Percentiles rank a stretch among this genome's conserved stretches.
phyloP scores from a whole-genome alignment of 2,113 vertebrate species.

The Carollia perspicillata region DNA sequence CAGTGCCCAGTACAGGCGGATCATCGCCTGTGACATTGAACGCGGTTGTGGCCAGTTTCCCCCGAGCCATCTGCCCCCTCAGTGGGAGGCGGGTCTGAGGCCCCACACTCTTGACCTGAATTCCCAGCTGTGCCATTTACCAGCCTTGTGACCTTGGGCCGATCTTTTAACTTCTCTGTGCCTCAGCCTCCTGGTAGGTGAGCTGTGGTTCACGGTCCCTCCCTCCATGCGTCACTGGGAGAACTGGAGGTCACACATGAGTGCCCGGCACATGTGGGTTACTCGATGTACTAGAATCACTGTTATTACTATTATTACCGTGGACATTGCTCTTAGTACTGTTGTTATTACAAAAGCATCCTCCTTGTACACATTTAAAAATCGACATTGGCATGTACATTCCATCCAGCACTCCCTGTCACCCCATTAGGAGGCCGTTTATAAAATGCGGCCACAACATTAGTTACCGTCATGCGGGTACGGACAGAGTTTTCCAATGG shows the following conservation, averaged over 20 bases:
- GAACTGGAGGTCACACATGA: not conserved
- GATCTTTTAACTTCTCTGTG: not conserved
- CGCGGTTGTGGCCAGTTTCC: fast-evolving
- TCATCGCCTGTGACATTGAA: no score
- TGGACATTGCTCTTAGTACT: not conserved
- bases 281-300: not conserved
- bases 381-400: not conserved
- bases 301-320: not conserved
- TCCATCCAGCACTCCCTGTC: not conserved
- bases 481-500: not conserved
- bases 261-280: not conserved
- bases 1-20: no score
- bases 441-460: not conserved
- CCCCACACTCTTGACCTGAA: not conserved
- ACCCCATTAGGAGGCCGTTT: conserved; percentile 10
- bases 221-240: not conserved
- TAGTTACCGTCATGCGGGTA: not conserved
- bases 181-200: not conserved
- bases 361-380: not conserved
- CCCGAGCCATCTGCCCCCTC: not conserved
- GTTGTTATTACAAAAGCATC: not conserved
- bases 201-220: not conserved
- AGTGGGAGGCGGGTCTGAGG: not conserved
- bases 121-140: not conserved
- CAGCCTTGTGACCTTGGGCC: not conserved